Percentiles rank a stretch among this genome's conserved stretches.
These are phyloP conservation scores for Stenopsyche tienmushanensis DNA, from an alignment of 1,140 invertebrate genomes.

Conservation along the genomic window DNA sequence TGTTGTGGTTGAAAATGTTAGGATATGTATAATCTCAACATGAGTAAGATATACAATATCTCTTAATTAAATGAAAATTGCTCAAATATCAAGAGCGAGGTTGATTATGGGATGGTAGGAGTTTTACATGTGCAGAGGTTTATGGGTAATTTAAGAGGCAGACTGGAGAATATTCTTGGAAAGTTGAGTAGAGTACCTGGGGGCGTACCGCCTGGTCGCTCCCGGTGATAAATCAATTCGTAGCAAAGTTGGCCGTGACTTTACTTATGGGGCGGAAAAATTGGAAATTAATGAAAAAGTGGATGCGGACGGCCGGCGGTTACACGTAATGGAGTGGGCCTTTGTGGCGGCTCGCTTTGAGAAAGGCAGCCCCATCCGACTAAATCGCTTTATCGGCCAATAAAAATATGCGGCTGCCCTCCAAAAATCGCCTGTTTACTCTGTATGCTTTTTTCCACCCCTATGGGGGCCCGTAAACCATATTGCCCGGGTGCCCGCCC, in stretches of 20 bases:
- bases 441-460: neutral
- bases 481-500: neutral
- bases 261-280: constrained; percentile 42
- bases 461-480: neutral
- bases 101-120: too few species aligned
- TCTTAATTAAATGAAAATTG: too few species aligned
- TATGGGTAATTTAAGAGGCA: neutral
- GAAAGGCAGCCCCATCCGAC: neutral
- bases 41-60: too few species aligned
- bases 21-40: too few species aligned
- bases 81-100: too few species aligned
- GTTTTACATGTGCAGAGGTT: too few species aligned
- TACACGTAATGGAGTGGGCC: neutral
- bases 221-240: constrained; percentile 39
- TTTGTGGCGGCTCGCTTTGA: constrained; percentile 7
- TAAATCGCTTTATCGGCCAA: constrained; percentile 25
- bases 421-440: constrained; percentile 5
- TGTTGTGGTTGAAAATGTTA: too few species aligned
- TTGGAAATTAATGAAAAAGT: constrained; percentile 43
- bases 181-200: neutral
- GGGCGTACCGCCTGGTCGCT: constrained; percentile 3
- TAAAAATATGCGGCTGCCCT: constrained; percentile 23
- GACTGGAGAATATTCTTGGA: neutral
- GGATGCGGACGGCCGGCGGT: constrained; percentile 16
- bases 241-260: constrained; percentile 37